These are phyloP conservation scores for Lasioglossum pauxillum DNA, from an alignment of 2,888 invertebrate genomes.

Conservation along the genomic window DNA sequence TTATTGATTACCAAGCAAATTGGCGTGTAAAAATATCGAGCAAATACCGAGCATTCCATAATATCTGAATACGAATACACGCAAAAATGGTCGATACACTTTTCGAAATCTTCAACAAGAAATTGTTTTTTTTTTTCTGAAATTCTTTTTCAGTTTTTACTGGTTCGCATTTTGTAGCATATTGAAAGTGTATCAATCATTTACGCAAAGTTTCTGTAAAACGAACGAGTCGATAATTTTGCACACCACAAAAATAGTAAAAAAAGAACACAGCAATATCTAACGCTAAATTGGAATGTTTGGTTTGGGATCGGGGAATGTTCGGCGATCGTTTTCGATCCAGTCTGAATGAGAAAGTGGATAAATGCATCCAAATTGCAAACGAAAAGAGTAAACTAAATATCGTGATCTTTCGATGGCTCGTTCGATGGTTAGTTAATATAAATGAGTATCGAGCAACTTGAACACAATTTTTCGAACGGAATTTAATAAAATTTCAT, in stretches of 20 bases:
- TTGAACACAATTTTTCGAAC: neutral
- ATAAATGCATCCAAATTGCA: neutral
- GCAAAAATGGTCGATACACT: neutral
- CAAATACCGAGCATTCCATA: neutral
- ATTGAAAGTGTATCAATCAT: neutral
- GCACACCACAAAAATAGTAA: neutral
- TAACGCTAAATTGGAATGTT: slow-evolving; percentile 62
- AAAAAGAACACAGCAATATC: slow-evolving; percentile 47
- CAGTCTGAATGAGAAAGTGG: neutral
- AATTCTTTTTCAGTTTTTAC: neutral
- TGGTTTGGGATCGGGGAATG: slow-evolving; percentile 44
- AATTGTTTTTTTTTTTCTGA: neutral
- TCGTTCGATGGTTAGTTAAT: neutral
- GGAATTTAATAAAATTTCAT: neutral
- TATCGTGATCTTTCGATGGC: neutral
- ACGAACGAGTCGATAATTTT: neutral
- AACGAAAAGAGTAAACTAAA: neutral
- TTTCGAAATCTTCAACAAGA: neutral
- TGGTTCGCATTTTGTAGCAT: neutral
- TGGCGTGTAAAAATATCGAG: neutral
- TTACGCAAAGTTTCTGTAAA: neutral
- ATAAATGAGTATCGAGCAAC: neutral
- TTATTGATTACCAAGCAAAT: slow-evolving; percentile 32
- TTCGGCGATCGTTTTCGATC: neutral
- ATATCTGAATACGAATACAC: neutral